phyloP scores from a whole-genome alignment of 1,140 invertebrate genomes.

The Drosophila ercepeae region DNA sequence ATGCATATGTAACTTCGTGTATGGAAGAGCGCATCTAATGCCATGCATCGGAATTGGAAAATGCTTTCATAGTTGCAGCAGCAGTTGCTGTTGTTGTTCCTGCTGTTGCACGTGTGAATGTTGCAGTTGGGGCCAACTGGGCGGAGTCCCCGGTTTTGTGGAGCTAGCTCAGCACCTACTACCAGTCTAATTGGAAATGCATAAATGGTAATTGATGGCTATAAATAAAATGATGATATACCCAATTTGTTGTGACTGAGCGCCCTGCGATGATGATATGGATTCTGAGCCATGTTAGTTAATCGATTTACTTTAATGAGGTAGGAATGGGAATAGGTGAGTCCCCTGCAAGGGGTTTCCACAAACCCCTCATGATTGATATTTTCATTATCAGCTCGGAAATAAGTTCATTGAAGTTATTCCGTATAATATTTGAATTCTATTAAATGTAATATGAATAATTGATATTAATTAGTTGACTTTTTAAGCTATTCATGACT shows the following conservation, averaged over 20 bases:
- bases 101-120: conserved; percentile 70
- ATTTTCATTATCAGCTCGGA: neutral
- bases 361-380: neutral
- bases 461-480: neutral
- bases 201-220: conserved; percentile 69
- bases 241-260: conserved; percentile 33
- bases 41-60: conserved; percentile 53
- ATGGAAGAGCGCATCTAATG: conserved; percentile 51
- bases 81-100: conserved; percentile 2
- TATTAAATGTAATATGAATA: neutral
- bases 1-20: conserved; percentile 75
- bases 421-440: neutral
- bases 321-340: conserved; percentile 11
- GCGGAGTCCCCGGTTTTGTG: conserved; percentile 2
- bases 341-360: neutral
- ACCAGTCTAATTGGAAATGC: conserved; percentile 67
- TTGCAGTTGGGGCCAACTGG: conserved; percentile 33
- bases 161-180: conserved; percentile 49
- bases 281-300: conserved; percentile 19
- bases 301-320: conserved; percentile 17
- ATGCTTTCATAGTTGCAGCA: conserved; percentile 40
- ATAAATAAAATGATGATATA: conserved; percentile 60
- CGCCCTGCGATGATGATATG: conserved; percentile 8
- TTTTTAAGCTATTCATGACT: neutral
- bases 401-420: too few species aligned